Percentiles rank a stretch among this genome's conserved stretches.
Evolutionary conservation across 2,888 invertebrate genomes (phyloP).

Genomic region (Catocala sponsa): DNA sequence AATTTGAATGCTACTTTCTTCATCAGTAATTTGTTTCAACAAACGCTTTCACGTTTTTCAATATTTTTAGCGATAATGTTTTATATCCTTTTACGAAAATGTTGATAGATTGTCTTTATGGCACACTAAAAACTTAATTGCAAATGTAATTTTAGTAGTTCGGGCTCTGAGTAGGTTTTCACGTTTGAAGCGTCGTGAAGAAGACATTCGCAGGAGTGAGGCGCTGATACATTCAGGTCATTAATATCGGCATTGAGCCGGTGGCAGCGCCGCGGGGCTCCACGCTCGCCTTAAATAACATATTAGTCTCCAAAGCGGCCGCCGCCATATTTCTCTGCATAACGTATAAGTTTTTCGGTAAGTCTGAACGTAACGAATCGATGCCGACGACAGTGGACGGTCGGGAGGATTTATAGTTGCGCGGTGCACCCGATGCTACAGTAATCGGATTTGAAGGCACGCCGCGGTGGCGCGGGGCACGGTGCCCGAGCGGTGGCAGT

Average conservation of each 20-base stretch:
- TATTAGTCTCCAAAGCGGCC: conserved; percentile 82
- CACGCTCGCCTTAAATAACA: conserved; percentile 78
- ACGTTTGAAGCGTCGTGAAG: conserved; percentile 52
- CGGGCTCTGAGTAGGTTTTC: conserved; percentile 3
- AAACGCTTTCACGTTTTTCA: conserved; percentile 1
- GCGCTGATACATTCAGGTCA: conserved; percentile 76
- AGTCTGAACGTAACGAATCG: conserved; percentile 81
- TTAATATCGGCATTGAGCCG: conserved; percentile 81
- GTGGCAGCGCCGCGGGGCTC: conserved; percentile 81
- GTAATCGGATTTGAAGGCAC: conserved; percentile 75
- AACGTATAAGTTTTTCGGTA: conserved; percentile 73
- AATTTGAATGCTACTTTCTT: conserved; percentile 1
- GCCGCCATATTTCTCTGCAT: conserved; percentile 77
- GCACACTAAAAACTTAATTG: conserved; percentile 38
- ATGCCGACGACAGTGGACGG: conserved; percentile 74
- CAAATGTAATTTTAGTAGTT: conserved; percentile 12
- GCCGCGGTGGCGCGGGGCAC: conserved; percentile 8
- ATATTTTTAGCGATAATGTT: conserved; percentile 1
- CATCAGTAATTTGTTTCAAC: background rate
- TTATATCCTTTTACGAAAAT: too few species aligned
- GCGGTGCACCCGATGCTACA: conserved; percentile 76
- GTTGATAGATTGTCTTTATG: conserved; percentile 24
- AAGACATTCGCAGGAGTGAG: conserved; percentile 70
- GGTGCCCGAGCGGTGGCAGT: conserved; percentile 5
- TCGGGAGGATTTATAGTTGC: conserved; percentile 79